Percentiles rank a stretch among this genome's conserved stretches.
phyloP scores from a whole-genome alignment of 2,113 vertebrate species.

The Limanda limanda region DNA sequence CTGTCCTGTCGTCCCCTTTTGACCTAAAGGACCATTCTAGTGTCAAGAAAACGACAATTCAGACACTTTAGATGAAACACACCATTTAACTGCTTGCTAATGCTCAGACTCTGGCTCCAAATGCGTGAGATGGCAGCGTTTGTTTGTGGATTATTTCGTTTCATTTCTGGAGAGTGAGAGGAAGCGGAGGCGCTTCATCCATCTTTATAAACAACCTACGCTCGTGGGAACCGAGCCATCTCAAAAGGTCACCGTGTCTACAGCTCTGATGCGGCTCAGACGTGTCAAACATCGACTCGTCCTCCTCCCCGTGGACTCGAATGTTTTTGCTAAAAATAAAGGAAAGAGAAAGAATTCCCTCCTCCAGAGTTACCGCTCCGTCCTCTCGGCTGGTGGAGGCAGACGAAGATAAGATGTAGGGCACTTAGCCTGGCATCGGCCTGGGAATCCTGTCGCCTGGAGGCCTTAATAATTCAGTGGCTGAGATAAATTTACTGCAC shows the following conservation, averaged over 20 bases:
- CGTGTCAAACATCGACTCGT: conserved; percentile 57
- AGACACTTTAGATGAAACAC: no score
- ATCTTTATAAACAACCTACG: no score
- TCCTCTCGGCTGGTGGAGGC: conserved; percentile 48
- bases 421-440: conserved; percentile 44
- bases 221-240: neutral
- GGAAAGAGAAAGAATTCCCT: neutral
- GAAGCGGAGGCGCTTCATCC: no score
- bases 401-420: conserved; percentile 59
- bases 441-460: conserved; percentile 42
- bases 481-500: conserved; percentile 65
- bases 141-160: no score
- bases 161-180: no score
- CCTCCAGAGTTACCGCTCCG: neutral
- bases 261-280: conserved; percentile 7
- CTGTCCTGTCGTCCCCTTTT: no score
- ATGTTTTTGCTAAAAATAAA: conserved; percentile 18
- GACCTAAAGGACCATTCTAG: no score
- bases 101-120: no score
- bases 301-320: conserved; percentile 8
- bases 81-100: no score
- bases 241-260: conserved; percentile 30
- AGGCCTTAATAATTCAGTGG: conserved; percentile 69
- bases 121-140: no score
- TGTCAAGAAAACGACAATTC: no score